A percentile compares a stretch with the other conserved stretches of the same genome.
Conservation (phyloP, 2,113 vertebrate genomes). For the Eudyptes chrysolophus region DNA sequence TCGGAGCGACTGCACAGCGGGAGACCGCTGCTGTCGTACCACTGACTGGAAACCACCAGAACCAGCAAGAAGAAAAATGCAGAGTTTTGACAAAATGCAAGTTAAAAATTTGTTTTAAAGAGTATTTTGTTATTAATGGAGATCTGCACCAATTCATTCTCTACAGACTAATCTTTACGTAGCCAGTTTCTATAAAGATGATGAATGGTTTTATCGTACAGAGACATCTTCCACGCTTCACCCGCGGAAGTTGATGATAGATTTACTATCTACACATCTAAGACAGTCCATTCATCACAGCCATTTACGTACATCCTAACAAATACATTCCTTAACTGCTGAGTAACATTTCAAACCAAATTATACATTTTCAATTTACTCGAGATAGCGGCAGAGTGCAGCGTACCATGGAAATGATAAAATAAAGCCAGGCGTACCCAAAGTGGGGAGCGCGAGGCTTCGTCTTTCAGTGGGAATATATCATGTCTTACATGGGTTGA, state of each 20-base stretch:
- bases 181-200: background rate
- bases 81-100: background rate
- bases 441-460: fast-evolving
- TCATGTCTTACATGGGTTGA: fast-evolving
- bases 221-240: background rate
- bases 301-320: background rate
- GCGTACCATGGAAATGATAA: background rate
- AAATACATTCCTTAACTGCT: background rate
- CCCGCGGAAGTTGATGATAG: background rate
- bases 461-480: background rate
- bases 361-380: constrained; percentile 14
- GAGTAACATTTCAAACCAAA: background rate
- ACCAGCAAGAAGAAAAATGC: background rate
- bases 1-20: background rate
- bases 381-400: background rate
- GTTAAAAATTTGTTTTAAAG: background rate
- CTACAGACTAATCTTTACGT: background rate
- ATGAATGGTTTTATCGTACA: background rate
- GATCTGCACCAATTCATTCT: background rate
- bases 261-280: background rate
- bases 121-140: background rate
- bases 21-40: background rate
- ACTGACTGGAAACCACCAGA: background rate
- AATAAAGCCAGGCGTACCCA: background rate
- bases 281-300: constrained; percentile 29